These are phyloP conservation scores for Hypselothyrea guttata DNA, from an alignment of 2,888 invertebrate genomes.

Conservation along the genomic window DNA sequence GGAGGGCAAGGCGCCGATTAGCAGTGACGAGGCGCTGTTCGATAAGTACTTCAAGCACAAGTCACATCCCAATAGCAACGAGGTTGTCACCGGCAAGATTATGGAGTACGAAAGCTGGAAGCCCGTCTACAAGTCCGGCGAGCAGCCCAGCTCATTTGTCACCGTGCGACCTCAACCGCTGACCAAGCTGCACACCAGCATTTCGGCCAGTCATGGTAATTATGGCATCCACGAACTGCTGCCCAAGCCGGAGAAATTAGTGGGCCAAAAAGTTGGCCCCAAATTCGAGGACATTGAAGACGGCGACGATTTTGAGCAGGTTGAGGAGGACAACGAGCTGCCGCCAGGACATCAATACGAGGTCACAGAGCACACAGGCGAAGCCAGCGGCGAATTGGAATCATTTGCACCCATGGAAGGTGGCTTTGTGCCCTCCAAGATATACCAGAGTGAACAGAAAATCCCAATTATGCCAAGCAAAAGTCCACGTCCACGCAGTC, in stretches of 20 bases:
- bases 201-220: slow-evolving; percentile 38
- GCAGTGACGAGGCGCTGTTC: slow-evolving; percentile 57
- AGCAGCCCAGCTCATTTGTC: slow-evolving; percentile 54
- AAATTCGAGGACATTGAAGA: slow-evolving; percentile 51
- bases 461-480: background rate
- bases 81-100: slow-evolving; percentile 70
- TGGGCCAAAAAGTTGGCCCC: slow-evolving; percentile 33
- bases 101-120: slow-evolving; percentile 79
- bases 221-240: slow-evolving; percentile 51
- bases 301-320: slow-evolving; percentile 48
- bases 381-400: slow-evolving; percentile 65
- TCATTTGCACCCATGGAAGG: slow-evolving; percentile 49
- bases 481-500: slow-evolving; percentile 30
- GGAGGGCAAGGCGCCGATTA: slow-evolving; percentile 69
- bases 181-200: slow-evolving; percentile 74
- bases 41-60: slow-evolving; percentile 62
- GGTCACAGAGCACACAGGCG: slow-evolving; percentile 79
- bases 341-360: slow-evolving; percentile 69
- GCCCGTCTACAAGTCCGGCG: slow-evolving; percentile 68
- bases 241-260: slow-evolving; percentile 71
- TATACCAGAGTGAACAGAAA: slow-evolving; percentile 22
- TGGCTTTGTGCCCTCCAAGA: slow-evolving; percentile 62
- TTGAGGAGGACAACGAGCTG: slow-evolving; percentile 59
- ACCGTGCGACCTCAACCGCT: slow-evolving; percentile 68
- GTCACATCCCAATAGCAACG: slow-evolving; percentile 35